Conservation (phyloP, 2,113 vertebrate species). For the Nematolebias whitei region DNA sequence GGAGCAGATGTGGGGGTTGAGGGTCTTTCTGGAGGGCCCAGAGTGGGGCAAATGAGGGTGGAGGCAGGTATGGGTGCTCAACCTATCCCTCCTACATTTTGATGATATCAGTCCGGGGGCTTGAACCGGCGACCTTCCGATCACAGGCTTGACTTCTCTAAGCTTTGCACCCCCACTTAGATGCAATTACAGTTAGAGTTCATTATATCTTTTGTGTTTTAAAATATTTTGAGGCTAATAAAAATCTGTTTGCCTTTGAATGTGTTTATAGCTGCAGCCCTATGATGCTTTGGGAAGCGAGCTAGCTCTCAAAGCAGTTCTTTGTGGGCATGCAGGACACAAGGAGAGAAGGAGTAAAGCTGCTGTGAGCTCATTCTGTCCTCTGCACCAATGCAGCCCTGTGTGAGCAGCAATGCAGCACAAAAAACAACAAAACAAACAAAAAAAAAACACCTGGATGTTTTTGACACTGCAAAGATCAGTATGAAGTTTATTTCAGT, state of each 20-base stretch:
- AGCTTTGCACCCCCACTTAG: neutral
- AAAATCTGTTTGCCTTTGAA: conserved; percentile 5
- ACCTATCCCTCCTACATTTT: too few species aligned
- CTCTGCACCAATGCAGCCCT: conserved; percentile 36
- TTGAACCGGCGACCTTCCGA: too few species aligned
- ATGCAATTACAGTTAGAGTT: neutral
- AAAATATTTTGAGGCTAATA: neutral
- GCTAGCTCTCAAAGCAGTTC: conserved; percentile 10
- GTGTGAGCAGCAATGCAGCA: conserved; percentile 39
- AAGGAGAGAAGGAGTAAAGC: conserved; percentile 6
- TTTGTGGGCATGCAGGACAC: conserved; percentile 32
- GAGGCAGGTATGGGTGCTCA: too few species aligned
- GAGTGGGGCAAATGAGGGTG: too few species aligned
- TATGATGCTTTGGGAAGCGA: conserved; percentile 15
- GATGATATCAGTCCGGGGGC: too few species aligned
- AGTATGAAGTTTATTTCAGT: neutral
- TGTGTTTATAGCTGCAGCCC: conserved; percentile 24
- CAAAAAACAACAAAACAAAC: neutral
- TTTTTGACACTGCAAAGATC: conserved; percentile 6
- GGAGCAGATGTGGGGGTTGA: too few species aligned
- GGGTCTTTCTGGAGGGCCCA: too few species aligned
- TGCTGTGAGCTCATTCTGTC: conserved; percentile 40
- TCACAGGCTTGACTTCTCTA: too few species aligned
- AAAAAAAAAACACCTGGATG: conserved; percentile 13
- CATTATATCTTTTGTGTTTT: neutral